A percentile compares a stretch with the other conserved stretches of the same genome.
These are phyloP conservation scores for Zele albiditarsus DNA, from an alignment of 2,888 invertebrate genomes.

Conservation along the genomic window DNA sequence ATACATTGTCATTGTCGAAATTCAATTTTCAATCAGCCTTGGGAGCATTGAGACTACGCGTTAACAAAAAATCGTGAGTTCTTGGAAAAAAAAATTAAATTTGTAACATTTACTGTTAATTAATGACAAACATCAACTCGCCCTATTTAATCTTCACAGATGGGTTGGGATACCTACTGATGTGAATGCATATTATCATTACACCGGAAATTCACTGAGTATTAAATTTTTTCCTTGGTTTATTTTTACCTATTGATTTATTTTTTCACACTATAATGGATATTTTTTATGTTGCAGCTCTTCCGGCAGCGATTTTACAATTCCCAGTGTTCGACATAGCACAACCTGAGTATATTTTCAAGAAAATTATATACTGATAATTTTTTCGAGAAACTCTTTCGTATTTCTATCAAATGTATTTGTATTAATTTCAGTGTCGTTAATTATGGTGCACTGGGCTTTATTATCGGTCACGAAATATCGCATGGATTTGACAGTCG, in stretches of 20 bases:
- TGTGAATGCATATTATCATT: slow-evolving; percentile 70
- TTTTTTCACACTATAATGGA: no score
- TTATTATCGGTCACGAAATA: slow-evolving; percentile 76
- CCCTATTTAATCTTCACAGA: no score
- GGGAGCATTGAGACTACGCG: slow-evolving; percentile 56
- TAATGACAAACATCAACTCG: no score
- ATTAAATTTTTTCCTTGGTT: slow-evolving; percentile 48
- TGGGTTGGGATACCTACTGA: slow-evolving; percentile 65
- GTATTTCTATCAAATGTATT: not conserved
- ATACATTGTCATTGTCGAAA: slow-evolving; percentile 30
- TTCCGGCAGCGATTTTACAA: slow-evolving; percentile 71
- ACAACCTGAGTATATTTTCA: slow-evolving; percentile 61
- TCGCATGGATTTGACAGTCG: slow-evolving; percentile 75
- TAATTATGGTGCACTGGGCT: slow-evolving; percentile 75
- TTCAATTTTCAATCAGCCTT: slow-evolving; percentile 51
- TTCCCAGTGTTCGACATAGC: slow-evolving; percentile 70
- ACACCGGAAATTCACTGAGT: slow-evolving; percentile 70
- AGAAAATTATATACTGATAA: no score
- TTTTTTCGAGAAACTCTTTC: no score
- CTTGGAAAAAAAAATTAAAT: not conserved
- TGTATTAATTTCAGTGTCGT: slow-evolving; percentile 52
- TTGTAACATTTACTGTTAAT: no score
- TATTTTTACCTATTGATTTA: not conserved
- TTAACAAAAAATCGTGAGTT: slow-evolving; percentile 60
- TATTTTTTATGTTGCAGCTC: no score